A percentile compares a stretch with the other conserved stretches of the same genome.
Evolutionary conservation across 2,797 vertebrate genomes (phyloP).

Genomic region (Xenops minutus): DNA sequence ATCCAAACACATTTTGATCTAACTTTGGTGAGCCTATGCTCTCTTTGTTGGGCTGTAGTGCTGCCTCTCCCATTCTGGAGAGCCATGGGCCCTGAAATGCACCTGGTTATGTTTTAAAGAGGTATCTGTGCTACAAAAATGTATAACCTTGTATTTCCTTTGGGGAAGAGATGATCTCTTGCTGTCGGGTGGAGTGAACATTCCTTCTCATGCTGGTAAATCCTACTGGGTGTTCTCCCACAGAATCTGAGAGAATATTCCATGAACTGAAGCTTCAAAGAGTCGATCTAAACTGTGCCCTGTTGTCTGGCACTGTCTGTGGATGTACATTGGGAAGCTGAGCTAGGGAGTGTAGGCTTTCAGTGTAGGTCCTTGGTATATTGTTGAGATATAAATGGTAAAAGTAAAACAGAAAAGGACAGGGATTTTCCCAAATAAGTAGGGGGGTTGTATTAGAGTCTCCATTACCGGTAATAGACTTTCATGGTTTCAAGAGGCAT

Average conservation of each 20-base stretch:
- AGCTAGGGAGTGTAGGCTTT: background rate
- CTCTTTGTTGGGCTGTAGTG: background rate
- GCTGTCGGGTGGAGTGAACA: background rate
- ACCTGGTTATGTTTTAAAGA: background rate
- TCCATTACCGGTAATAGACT: background rate
- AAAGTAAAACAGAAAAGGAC: background rate
- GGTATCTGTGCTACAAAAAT: background rate
- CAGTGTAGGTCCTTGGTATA: background rate
- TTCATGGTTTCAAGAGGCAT: background rate
- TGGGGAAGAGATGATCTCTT: background rate
- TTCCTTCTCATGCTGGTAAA: background rate
- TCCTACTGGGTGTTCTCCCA: background rate
- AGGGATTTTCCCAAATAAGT: background rate
- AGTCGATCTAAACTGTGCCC: background rate
- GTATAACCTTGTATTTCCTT: background rate
- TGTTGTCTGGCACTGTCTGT: background rate
- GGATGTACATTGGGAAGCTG: background rate
- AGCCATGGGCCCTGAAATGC: background rate
- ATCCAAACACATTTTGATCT: background rate
- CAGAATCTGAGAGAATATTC: background rate
- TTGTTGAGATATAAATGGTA: background rate
- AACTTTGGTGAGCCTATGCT: background rate
- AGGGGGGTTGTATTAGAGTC: background rate
- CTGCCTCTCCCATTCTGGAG: background rate
- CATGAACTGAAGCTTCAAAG: background rate